phyloP scores from a whole-genome alignment of 1,140 invertebrate species.

The Drosophila novamexicana region DNA sequence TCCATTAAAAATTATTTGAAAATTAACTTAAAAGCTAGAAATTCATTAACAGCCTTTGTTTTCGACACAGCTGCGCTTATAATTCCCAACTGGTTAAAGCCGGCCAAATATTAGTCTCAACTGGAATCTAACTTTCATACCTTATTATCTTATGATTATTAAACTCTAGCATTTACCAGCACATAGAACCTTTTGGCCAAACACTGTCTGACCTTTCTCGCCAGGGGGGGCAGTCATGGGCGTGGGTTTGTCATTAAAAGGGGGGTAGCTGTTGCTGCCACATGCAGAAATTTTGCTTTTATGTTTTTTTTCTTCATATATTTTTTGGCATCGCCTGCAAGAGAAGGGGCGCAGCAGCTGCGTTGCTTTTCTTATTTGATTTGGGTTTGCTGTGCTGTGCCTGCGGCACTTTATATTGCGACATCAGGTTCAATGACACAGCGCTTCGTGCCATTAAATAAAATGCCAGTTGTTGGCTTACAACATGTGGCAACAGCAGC shows the following conservation, averaged over 20 bases:
- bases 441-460: conserved; percentile 57
- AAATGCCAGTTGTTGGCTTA: conserved; percentile 52
- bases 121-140: no score
- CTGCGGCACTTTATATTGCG: conserved; percentile 56
- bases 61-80: neutral
- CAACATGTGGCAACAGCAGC: conserved; percentile 45
- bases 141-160: no score
- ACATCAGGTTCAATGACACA: conserved; percentile 72
- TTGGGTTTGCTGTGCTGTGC: conserved; percentile 39
- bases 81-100: no score
- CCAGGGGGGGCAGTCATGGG: neutral
- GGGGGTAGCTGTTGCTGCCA: conserved; percentile 2
- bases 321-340: conserved; percentile 31
- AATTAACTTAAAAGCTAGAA: no score
- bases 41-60: no score
- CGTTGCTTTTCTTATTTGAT: conserved; percentile 39
- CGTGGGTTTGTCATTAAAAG: neutral
- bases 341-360: neutral
- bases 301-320: conserved; percentile 36
- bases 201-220: neutral
- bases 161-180: no score
- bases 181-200: conserved; percentile 6
- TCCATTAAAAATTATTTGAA: no score
- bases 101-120: no score
- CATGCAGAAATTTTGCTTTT: conserved; percentile 42